Conservation (phyloP, 2,113 vertebrate species). For the Fulmarus glacialis region DNA sequence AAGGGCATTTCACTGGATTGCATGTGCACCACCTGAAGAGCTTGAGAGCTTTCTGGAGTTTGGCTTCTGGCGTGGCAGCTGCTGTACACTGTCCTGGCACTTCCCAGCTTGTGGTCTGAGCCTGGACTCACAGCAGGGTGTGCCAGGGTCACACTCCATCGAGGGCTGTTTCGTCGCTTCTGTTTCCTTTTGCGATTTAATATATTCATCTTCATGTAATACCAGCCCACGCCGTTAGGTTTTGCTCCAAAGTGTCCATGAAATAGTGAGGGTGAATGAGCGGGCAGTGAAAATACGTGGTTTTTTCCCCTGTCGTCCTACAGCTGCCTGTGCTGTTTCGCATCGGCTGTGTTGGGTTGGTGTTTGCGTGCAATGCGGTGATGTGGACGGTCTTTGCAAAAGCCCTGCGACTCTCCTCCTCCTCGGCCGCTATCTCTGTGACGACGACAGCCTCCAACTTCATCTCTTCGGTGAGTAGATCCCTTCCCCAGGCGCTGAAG, state of each 20-base stretch:
- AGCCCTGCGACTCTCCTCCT: slow-evolving; percentile 89
- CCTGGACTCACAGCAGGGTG: background rate
- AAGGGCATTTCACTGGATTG: background rate
- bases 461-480: slow-evolving; percentile 87
- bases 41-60: background rate
- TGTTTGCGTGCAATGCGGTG: slow-evolving; percentile 85
- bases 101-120: background rate
- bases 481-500: background rate
- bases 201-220: background rate
- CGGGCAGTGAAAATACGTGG: accelerated
- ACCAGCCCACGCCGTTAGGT: background rate
- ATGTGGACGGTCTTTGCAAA: slow-evolving; percentile 96
- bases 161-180: background rate
- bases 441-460: slow-evolving; percentile 92
- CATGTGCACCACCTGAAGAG: accelerated
- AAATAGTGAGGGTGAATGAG: background rate
- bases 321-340: slow-evolving; percentile 83
- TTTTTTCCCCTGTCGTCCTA: background rate
- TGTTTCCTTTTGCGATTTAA: background rate
- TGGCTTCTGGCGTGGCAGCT: background rate
- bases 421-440: slow-evolving; percentile 88
- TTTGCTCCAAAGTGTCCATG: background rate
- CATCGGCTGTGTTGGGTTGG: slow-evolving; percentile 76
- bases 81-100: background rate
- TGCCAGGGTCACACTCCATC: background rate